phyloP scores from a whole-genome alignment of 2,888 invertebrate species.

The Philaethria dido region DNA sequence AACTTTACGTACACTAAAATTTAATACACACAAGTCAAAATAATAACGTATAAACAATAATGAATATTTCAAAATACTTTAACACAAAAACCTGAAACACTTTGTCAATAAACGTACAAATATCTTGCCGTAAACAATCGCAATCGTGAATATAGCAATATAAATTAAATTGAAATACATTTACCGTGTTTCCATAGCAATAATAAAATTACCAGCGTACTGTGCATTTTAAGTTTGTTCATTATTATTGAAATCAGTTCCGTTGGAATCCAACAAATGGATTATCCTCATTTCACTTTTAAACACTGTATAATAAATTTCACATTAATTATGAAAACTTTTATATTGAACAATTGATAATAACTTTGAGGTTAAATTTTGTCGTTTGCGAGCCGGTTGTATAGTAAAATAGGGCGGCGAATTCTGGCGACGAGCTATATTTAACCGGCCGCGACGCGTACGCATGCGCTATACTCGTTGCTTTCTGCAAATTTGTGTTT shows the following conservation, averaged over 20 bases:
- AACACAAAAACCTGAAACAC: neutral
- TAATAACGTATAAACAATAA: neutral
- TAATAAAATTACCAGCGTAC: conserved; percentile 55
- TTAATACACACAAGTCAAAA: no score
- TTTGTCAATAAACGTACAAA: neutral
- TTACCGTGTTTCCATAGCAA: conserved; percentile 66
- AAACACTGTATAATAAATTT: conserved; percentile 33
- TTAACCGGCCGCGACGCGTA: conserved; percentile 67
- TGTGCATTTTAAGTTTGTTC: conserved; percentile 55
- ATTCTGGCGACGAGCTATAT: conserved; percentile 75
- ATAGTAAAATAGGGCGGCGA: conserved; percentile 64
- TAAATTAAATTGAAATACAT: conserved; percentile 33
- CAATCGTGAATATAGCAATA: conserved; percentile 15
- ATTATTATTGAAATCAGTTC: conserved; percentile 35
- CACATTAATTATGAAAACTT: conserved; percentile 25
- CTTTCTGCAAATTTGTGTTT: conserved; percentile 30
- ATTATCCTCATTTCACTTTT: conserved; percentile 52
- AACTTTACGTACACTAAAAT: no score
- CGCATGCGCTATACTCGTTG: conserved; percentile 67
- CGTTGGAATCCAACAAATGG: conserved; percentile 47
- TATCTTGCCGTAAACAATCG: neutral
- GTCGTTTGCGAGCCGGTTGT: conserved; percentile 62
- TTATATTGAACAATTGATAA: conserved; percentile 33
- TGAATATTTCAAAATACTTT: neutral
- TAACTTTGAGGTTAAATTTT: conserved; percentile 55